These are phyloP conservation scores for Calephelis perditalis DNA, from an alignment of 2,888 invertebrate species.

Conservation along the genomic window DNA sequence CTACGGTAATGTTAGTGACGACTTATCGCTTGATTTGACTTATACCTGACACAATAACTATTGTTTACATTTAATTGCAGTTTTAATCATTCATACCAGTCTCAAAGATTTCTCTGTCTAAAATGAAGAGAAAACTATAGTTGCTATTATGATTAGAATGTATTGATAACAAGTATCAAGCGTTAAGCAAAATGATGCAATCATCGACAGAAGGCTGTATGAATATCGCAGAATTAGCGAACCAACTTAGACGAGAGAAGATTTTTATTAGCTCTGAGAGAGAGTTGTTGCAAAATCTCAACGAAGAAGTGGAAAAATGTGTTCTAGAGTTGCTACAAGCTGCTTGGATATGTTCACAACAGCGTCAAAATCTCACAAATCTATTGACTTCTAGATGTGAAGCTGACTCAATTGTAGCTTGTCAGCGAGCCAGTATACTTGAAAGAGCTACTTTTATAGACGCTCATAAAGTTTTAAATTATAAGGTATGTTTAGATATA, in stretches of 20 bases:
- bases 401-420: constrained; percentile 86
- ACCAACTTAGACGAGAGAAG: constrained; percentile 88
- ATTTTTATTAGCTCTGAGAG: constrained; percentile 92
- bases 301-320: constrained; percentile 82
- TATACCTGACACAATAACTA: neutral
- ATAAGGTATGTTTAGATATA: constrained; percentile 79
- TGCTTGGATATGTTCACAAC: constrained; percentile 93
- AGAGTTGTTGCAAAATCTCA: constrained; percentile 86
- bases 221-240: constrained; percentile 71
- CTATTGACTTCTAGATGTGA: constrained; percentile 86
- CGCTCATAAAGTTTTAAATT: constrained; percentile 89
- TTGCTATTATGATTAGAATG: constrained; percentile 31
- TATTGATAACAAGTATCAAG: constrained; percentile 38
- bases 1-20: too few species aligned
- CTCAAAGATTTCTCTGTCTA: constrained; percentile 8
- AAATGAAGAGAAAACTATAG: constrained; percentile 28
- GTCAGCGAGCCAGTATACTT: constrained; percentile 77
- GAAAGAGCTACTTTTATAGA: constrained; percentile 83
- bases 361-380: constrained; percentile 87
- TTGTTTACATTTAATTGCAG: neutral
- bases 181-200: constrained; percentile 59
- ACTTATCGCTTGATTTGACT: neutral
- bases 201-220: constrained; percentile 67
- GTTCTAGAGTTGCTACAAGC: constrained; percentile 80
- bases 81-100: neutral